phyloP scores from a whole-genome alignment of 2,888 invertebrate species.

The Ctenicera cuprea region DNA sequence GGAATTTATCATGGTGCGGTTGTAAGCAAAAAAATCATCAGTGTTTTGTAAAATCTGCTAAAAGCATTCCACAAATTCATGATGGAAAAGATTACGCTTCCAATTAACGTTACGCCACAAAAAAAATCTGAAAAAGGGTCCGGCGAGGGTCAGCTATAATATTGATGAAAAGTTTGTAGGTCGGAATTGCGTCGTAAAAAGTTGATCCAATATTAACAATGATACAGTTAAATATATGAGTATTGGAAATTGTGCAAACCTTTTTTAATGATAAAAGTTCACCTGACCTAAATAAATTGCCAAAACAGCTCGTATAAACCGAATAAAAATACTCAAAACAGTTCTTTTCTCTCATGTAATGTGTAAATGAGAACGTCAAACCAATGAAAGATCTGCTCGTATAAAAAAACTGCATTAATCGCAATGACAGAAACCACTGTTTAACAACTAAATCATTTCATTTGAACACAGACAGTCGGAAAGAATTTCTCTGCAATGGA shows the following conservation, averaged over 20 bases:
- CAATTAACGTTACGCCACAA: slow-evolving; percentile 19
- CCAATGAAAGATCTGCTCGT: no score
- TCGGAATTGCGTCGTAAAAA: no score
- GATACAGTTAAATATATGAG: no score
- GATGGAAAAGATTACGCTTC: slow-evolving; percentile 11
- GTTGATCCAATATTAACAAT: neutral
- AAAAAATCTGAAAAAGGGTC: neutral
- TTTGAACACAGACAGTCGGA: neutral
- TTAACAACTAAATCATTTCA: neutral
- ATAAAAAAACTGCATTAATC: no score
- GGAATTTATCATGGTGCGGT: slow-evolving; percentile 1
- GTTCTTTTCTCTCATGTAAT: no score
- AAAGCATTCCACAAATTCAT: slow-evolving; percentile 8
- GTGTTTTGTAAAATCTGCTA: neutral
- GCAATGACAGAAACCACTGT: no score
- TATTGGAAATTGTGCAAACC: no score
- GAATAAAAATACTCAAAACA: no score
- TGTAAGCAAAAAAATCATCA: neutral
- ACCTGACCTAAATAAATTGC: no score
- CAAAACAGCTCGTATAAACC: no score
- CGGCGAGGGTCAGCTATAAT: neutral
- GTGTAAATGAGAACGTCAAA: no score
- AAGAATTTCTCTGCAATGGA: neutral
- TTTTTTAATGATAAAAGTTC: no score
- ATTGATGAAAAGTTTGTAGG: slow-evolving; percentile 1